These are phyloP conservation scores for Cydia fagiglandana DNA, from an alignment of 1,140 invertebrate species.

Conservation along the genomic window DNA sequence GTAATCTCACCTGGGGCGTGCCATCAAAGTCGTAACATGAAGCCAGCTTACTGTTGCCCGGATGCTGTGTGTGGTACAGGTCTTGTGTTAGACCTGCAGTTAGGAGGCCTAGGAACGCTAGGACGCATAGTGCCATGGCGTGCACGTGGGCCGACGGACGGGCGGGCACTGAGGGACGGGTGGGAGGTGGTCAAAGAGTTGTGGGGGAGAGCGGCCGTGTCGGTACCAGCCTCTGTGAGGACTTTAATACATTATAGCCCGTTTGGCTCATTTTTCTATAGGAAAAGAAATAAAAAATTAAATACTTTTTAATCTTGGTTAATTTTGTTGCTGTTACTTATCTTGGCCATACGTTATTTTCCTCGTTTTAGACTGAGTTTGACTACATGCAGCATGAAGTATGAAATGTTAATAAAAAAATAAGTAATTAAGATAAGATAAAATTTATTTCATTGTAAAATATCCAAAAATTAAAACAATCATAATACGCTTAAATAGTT, in stretches of 20 bases:
- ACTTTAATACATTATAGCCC: not conserved
- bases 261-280: not conserved
- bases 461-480: too few species aligned
- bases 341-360: too few species aligned
- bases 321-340: too few species aligned
- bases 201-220: slow-evolving; percentile 19
- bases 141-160: slow-evolving; percentile 60
- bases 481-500: too few species aligned
- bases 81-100: slow-evolving; percentile 61
- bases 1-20: slow-evolving; percentile 64
- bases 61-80: slow-evolving; percentile 60
- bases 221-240: slow-evolving; percentile 12
- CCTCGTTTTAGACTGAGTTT: too few species aligned
- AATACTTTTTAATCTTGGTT: not conserved
- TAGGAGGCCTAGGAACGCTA: slow-evolving; percentile 54
- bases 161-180: slow-evolving; percentile 54
- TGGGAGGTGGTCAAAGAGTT: slow-evolving; percentile 56
- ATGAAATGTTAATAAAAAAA: too few species aligned
- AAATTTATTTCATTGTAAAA: too few species aligned
- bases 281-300: not conserved
- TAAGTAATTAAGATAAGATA: too few species aligned
- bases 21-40: slow-evolving; percentile 68
- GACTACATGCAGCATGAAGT: too few species aligned
- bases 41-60: slow-evolving; percentile 53
- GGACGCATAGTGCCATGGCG: slow-evolving; percentile 61